Evolutionary conservation across 2,888 invertebrate genomes (phyloP).

Genomic region (Andrena chrysosceles): DNA sequence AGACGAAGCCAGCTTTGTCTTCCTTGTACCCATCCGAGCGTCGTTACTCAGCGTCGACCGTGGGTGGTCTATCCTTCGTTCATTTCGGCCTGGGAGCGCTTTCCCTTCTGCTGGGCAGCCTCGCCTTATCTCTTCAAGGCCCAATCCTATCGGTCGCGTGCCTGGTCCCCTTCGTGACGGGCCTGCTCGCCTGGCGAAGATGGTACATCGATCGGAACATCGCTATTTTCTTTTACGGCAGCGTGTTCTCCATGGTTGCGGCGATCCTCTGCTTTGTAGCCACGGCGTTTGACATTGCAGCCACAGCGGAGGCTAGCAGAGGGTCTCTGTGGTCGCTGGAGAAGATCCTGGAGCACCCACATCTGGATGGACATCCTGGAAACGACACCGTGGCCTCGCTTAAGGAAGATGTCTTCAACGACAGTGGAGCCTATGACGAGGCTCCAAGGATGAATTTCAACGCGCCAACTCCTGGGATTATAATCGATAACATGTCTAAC

Average conservation of each 20-base stretch:
- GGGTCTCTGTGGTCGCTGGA: constrained; percentile 60
- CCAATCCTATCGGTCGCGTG: constrained; percentile 74
- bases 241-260: constrained; percentile 86
- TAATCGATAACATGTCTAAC: constrained; percentile 50
- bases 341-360: constrained; percentile 40
- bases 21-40: constrained; percentile 89
- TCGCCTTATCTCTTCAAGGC: constrained; percentile 83
- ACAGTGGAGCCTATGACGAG: background rate
- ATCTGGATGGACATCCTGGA: background rate
- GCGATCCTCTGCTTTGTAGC: constrained; percentile 85
- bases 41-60: constrained; percentile 89
- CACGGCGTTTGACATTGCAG: constrained; percentile 84
- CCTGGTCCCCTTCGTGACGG: constrained; percentile 83
- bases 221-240: constrained; percentile 87
- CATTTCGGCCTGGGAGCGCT: constrained; percentile 88
- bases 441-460: background rate
- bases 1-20: constrained; percentile 87
- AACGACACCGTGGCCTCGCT: constrained; percentile 12
- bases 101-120: constrained; percentile 86
- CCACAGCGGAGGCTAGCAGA: constrained; percentile 75
- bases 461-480: constrained; percentile 39
- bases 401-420: constrained; percentile 17
- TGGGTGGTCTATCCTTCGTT: constrained; percentile 88
- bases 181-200: constrained; percentile 87
- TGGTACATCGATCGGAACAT: constrained; percentile 90